These are phyloP conservation scores for Oncorhynchus kisutch DNA, from an alignment of 2,113 vertebrate species.

Conservation along the genomic window DNA sequence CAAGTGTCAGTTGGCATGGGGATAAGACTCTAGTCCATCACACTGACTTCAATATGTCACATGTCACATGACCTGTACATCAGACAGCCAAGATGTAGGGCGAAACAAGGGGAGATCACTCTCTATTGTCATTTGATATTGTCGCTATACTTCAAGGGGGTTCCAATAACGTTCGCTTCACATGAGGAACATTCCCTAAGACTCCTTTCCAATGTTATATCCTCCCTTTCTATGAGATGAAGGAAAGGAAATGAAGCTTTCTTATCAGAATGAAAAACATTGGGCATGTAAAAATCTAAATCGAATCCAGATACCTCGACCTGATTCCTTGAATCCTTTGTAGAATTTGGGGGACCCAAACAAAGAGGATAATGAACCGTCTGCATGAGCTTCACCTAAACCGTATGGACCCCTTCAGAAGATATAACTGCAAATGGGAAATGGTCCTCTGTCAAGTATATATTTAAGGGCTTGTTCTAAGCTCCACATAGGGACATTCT, in stretches of 20 bases:
- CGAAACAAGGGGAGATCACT: neutral
- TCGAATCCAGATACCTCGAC: no score
- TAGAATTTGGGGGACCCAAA: no score
- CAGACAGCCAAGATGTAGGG: neutral
- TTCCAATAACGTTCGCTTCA: neutral
- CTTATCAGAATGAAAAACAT: no score
- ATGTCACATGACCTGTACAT: slow-evolving; percentile 39
- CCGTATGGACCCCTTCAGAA: no score
- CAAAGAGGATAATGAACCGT: no score
- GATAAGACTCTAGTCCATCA: slow-evolving; percentile 11
- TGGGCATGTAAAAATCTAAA: no score
- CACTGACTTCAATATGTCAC: slow-evolving; percentile 39
- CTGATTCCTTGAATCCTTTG: no score
- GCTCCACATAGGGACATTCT: neutral
- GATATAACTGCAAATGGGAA: no score
- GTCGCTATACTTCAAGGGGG: neutral
- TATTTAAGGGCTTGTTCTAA: neutral
- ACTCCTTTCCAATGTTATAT: neutral
- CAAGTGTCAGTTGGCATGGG: slow-evolving; percentile 11
- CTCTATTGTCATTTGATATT: neutral
- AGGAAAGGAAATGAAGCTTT: neutral
- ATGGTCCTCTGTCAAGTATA: no score
- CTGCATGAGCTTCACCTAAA: no score
- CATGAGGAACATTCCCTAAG: neutral
- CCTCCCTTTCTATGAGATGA: neutral